Percentiles rank a stretch among this genome's conserved stretches.
Conservation (phyloP, 1,140 invertebrate species). For the Cydia strobilella region DNA sequence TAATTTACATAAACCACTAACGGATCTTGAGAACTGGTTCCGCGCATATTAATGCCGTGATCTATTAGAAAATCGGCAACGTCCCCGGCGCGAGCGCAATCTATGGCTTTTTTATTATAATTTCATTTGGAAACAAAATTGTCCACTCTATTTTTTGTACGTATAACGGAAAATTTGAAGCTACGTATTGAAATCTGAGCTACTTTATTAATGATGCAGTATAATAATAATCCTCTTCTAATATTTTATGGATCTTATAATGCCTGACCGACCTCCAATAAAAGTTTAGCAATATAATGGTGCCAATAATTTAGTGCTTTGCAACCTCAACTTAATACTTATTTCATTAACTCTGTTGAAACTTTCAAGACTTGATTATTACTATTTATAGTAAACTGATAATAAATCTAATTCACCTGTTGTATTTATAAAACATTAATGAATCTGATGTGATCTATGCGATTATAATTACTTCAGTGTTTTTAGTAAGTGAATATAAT, state of each 20-base stretch:
- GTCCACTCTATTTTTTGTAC: slow-evolving; percentile 40
- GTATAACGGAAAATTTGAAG: background rate
- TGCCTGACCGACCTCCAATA: background rate
- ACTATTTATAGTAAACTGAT: background rate
- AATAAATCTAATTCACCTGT: background rate
- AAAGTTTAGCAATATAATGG: slow-evolving; percentile 9
- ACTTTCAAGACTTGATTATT: slow-evolving; percentile 2
- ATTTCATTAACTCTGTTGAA: slow-evolving; percentile 1
- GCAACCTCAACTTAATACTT: background rate
- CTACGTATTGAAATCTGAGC: background rate
- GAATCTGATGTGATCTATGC: slow-evolving; percentile 1
- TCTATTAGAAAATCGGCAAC: slow-evolving; percentile 78
- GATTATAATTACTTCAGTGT: background rate
- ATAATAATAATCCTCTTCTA: background rate
- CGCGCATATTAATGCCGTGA: slow-evolving; percentile 73
- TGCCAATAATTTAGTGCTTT: background rate
- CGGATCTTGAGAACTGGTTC: slow-evolving; percentile 75
- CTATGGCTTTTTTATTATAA: slow-evolving; percentile 66
- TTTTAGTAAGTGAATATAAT: background rate
- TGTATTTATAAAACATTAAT: background rate
- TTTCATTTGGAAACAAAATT: slow-evolving; percentile 62
- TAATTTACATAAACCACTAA: slow-evolving; percentile 78
- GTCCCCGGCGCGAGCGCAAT: slow-evolving; percentile 54
- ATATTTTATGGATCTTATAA: background rate
- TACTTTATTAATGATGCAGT: background rate